Evolutionary conservation across 2,797 vertebrate genomes (phyloP), one percentile per base, ranked within the genome.

Genomic region (Podarcis siculus): DNA sequence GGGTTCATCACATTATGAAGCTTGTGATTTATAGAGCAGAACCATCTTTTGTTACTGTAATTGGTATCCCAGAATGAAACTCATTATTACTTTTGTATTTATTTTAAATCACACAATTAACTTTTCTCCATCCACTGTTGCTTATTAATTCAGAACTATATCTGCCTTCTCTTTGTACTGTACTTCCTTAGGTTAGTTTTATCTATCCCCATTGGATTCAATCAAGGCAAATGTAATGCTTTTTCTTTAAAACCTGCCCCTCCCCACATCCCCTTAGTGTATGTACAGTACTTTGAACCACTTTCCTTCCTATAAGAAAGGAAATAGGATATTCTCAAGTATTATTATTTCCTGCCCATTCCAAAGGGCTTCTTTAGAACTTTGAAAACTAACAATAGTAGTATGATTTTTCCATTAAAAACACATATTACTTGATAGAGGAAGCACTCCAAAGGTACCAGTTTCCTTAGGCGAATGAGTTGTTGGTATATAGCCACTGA

Each of bases 81-180:
- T 77, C 73, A 42, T 42, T 75, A 64, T 76, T 77, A 30, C 58
- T 77, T 77, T 85, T 77, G 58, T 78, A 66, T 85, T 85, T 77
- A 85, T 67, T 85, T 85, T 19, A 66, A 66, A 85, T 77, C 58
- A 85, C 25, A 76, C 17, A 45, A 78, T 77, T 85, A 85, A 85
- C 30, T 66, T 66, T 77, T 5, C 64, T 66, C 49, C 75, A 2
- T 27, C 35, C 45, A 73, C n/a, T 76, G 7, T 75, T 85, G 30
- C 35, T 21, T 10, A 0, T 71, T 45, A 71, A 83, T 69, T 39
- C n/a, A 39, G 27, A 37, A 35, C 64, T 39, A 75, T n/a, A 10
- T 8, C 35, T 69, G 32, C 32, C 45, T 75, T 58, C 4, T 58
- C 45, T 37, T 75, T 84, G 23, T 73, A 12, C 15, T 66, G 39